Evolutionary conservation across 1,140 invertebrate genomes (phyloP).

Genomic region (Galendromus occidentalis): DNA sequence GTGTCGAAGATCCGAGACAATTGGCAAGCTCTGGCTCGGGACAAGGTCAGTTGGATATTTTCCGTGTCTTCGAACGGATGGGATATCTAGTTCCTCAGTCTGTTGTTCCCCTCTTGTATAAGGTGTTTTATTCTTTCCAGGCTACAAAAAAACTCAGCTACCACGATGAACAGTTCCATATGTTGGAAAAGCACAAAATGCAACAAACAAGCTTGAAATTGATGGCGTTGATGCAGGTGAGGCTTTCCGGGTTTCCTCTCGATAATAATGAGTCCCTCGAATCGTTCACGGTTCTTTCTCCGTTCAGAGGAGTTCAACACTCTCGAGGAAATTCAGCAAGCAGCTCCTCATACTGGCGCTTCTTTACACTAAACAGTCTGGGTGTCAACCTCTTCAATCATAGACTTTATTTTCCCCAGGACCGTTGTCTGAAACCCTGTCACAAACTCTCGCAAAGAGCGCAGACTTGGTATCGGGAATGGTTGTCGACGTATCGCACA

Average conservation of each 20-base stretch:
- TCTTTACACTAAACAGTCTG: too few relatives aligned
- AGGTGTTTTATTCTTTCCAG: too few relatives aligned
- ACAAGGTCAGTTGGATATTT: conserved; percentile 44
- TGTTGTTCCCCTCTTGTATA: conserved; percentile 30
- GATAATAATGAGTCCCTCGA: too few relatives aligned
- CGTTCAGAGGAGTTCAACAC: too few relatives aligned
- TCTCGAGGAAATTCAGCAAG: too few relatives aligned
- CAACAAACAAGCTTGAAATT: conserved; percentile 21
- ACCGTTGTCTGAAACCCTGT: conserved; percentile 5
- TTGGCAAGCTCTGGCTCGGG: conserved; percentile 71
- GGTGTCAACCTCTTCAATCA: too few relatives aligned
- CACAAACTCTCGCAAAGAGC: conserved; percentile 1
- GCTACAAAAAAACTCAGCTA: conserved; percentile 39
- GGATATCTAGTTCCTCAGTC: conserved; percentile 24
- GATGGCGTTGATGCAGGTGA: conserved; percentile 16
- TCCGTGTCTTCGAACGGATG: neutral
- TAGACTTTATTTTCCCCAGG: neutral
- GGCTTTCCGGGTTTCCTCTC: too few relatives aligned
- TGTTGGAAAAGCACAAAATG: conserved; percentile 45
- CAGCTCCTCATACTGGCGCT: too few relatives aligned
- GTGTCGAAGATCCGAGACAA: conserved; percentile 60
- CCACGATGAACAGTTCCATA: conserved; percentile 82
- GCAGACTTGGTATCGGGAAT: neutral
- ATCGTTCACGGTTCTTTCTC: too few relatives aligned
- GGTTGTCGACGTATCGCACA: neutral